Percentiles rank a stretch among this genome's conserved stretches.
Evolutionary conservation across 2,888 invertebrate species (phyloP).

Genomic region (Leptinotarsa rubiginosa): DNA sequence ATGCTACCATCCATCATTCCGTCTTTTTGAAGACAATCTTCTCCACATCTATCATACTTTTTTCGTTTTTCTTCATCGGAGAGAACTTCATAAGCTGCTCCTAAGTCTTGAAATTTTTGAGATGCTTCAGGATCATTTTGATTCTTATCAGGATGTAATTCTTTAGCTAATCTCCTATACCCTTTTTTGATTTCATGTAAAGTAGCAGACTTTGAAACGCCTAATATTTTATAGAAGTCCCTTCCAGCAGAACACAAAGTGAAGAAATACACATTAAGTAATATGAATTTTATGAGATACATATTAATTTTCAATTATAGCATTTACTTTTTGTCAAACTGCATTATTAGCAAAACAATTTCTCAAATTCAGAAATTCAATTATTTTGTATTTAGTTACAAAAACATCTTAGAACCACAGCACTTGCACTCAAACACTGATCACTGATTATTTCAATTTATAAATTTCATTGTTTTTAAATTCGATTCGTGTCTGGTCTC

Average conservation of each 20-base stretch:
- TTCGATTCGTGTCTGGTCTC: background rate
- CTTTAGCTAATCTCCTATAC: slow-evolving; percentile 94
- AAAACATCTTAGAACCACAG: background rate
- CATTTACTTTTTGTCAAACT: background rate
- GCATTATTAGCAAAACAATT: background rate
- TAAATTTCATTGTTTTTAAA: background rate
- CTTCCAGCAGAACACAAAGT: slow-evolving; percentile 73
- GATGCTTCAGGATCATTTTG: slow-evolving; percentile 93
- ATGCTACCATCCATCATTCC: slow-evolving; percentile 85
- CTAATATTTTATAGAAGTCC: slow-evolving; percentile 94
- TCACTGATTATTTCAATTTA: background rate
- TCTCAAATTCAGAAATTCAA: no score
- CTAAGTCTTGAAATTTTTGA: slow-evolving; percentile 93
- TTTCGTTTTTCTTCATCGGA: slow-evolving; percentile 94
- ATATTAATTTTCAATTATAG: slow-evolving; percentile 34
- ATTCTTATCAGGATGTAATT: slow-evolving; percentile 98
- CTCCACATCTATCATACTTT: slow-evolving; percentile 95
- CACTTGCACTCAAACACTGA: background rate
- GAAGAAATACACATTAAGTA: slow-evolving; percentile 52
- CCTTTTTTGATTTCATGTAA: slow-evolving; percentile 98
- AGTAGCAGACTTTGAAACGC: slow-evolving; percentile 85
- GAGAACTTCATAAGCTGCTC: slow-evolving; percentile 96
- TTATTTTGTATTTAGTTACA: background rate
- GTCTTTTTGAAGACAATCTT: slow-evolving; percentile 96
- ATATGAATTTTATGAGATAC: slow-evolving; percentile 40